Evolutionary conservation across 2,888 invertebrate genomes (phyloP).

Genomic region (Dione vanillae): DNA sequence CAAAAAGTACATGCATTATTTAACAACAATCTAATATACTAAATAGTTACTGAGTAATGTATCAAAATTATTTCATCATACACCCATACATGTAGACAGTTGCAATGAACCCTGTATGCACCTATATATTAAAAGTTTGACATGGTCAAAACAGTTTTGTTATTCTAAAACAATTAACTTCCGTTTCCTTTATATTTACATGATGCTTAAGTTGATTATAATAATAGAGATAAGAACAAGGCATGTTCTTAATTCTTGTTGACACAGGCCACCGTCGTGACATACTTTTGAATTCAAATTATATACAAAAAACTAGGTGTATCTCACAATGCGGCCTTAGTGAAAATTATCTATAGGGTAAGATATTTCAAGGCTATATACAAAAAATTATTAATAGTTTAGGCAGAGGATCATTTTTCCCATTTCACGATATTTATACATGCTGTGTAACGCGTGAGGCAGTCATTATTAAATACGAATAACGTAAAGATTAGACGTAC

Average conservation of each 20-base stretch:
- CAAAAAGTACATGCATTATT: too few relatives aligned
- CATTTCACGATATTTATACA: too few relatives aligned
- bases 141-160: constrained; percentile 4
- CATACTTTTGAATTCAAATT: background rate
- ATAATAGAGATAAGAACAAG: background rate
- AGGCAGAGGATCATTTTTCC: too few relatives aligned
- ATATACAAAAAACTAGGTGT: too few relatives aligned
- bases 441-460: too few relatives aligned
- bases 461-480: too few relatives aligned
- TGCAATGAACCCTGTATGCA: background rate
- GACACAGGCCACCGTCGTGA: background rate
- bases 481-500: too few relatives aligned
- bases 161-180: constrained; percentile 8
- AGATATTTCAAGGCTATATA: too few relatives aligned
- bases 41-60: background rate
- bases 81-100: background rate
- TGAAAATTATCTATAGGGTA: too few relatives aligned
- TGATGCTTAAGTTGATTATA: background rate
- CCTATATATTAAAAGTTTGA: background rate
- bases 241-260: background rate
- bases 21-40: too few relatives aligned
- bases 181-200: constrained; percentile 3
- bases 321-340: too few relatives aligned
- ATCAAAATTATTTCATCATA: constrained; percentile 7
- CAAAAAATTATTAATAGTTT: too few relatives aligned